Evolutionary conservation across 2,797 vertebrate species (phyloP).

Genomic region (Sebastes kiyomatsui): DNA sequence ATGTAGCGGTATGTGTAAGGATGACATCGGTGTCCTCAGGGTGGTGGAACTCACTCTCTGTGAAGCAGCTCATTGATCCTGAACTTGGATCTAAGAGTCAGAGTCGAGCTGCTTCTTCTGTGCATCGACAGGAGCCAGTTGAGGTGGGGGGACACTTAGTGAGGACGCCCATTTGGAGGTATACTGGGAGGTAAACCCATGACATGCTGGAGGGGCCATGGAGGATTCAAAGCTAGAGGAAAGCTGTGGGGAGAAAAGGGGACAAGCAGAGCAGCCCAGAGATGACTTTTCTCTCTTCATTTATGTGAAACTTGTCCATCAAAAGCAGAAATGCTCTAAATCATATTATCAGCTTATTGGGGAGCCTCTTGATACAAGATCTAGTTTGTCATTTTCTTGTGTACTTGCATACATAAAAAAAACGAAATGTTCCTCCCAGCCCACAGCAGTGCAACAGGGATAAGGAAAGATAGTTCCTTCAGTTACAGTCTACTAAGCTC

Average conservation of each 20-base stretch:
- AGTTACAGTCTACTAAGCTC: background rate
- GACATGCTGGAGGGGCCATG: conserved; percentile 3
- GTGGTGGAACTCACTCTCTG: conserved; percentile 12
- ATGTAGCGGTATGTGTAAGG: conserved; percentile 25
- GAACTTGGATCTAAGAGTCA: conserved; percentile 41
- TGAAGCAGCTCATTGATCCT: conserved; percentile 51
- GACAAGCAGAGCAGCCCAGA: conserved; percentile 1
- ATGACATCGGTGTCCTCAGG: conserved; percentile 30
- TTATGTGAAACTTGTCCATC: conserved; percentile 21
- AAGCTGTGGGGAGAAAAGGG: background rate
- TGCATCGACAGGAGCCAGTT: background rate
- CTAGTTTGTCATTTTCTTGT: background rate
- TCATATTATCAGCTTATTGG: background rate
- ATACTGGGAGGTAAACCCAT: background rate
- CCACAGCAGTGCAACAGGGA: background rate
- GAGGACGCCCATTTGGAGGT: background rate
- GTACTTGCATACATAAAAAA: background rate
- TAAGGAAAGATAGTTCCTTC: background rate
- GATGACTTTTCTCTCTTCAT: conserved; percentile 6
- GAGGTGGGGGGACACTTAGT: background rate
- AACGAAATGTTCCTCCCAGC: background rate
- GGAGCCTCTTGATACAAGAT: background rate
- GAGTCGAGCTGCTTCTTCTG: conserved; percentile 6
- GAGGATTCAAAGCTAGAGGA: background rate
- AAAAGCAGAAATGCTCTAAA: conserved; percentile 29